Conservation (phyloP, 2,888 invertebrate genomes). For the Notodromas monacha region DNA sequence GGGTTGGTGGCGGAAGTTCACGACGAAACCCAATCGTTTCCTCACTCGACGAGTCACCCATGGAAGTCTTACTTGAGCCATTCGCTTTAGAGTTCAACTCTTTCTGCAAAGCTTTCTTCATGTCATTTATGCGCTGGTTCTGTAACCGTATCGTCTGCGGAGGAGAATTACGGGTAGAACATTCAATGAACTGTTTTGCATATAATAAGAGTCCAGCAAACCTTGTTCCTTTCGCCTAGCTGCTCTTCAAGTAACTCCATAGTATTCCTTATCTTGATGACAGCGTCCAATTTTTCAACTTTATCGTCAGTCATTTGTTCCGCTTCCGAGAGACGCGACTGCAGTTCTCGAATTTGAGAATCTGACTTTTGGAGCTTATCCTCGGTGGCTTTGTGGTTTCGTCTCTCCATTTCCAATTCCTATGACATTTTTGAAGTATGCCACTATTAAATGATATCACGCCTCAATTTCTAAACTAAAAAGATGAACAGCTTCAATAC, state of each 20-base stretch:
- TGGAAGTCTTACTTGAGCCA: slow-evolving; percentile 11
- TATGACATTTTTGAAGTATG: too few relatives aligned
- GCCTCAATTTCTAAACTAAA: too few relatives aligned
- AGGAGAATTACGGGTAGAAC: slow-evolving; percentile 7
- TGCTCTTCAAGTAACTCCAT: background rate
- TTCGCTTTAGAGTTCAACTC: slow-evolving; percentile 24
- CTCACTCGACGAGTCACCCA: slow-evolving; percentile 21
- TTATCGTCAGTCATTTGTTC: slow-evolving; percentile 23
- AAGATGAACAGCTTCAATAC: too few relatives aligned
- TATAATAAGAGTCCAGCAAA: too few relatives aligned
- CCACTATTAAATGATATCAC: too few relatives aligned
- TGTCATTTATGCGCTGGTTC: slow-evolving; percentile 52
- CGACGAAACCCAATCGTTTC: too few relatives aligned
- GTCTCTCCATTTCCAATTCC: background rate
- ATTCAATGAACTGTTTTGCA: too few relatives aligned
- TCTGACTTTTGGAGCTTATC: background rate
- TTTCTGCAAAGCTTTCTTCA: slow-evolving; percentile 64
- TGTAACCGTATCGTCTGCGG: slow-evolving; percentile 49
- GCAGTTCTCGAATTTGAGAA: slow-evolving; percentile 14
- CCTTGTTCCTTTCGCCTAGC: slow-evolving; percentile 10
- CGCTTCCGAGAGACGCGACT: slow-evolving; percentile 22
- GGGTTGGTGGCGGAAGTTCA: slow-evolving; percentile 22
- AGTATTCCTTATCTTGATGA: background rate
- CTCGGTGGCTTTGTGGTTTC: background rate
- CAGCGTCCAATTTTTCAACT: slow-evolving; percentile 12